These are phyloP conservation scores for Nipponacmea schrenckii DNA, from an alignment of 2,888 invertebrate species.

Conservation along the genomic window DNA sequence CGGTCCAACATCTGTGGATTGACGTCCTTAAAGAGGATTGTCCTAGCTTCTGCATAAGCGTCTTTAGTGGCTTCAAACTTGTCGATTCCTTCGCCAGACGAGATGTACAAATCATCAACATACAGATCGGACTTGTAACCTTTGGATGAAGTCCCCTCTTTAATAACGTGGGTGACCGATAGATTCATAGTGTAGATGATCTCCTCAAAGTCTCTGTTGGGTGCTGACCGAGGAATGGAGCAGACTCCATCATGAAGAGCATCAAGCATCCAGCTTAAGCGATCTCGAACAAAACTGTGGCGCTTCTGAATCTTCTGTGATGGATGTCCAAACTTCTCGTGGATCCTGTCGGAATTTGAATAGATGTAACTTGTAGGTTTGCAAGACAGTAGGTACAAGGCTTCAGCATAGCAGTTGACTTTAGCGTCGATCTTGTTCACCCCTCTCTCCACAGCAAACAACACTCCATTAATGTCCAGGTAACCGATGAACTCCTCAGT, in stretches of 20 bases:
- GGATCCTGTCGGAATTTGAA: neutral
- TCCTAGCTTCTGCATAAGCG: neutral
- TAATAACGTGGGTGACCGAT: neutral
- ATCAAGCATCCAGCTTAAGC: neutral
- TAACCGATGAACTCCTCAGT: neutral
- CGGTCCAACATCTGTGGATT: neutral
- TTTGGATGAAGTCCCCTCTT: neutral
- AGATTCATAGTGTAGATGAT: neutral
- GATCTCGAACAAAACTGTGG: neutral
- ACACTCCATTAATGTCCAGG: neutral
- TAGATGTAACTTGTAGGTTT: neutral
- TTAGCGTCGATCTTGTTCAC: neutral
- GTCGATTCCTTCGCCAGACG: neutral
- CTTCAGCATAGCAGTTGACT: neutral
- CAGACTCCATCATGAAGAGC: neutral
- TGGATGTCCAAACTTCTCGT: neutral
- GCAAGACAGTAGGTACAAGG: neutral
- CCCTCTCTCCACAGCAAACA: neutral
- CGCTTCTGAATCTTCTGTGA: neutral
- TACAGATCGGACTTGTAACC: neutral
- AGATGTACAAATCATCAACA: neutral
- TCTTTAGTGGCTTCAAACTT: neutral
- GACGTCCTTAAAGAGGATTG: neutral
- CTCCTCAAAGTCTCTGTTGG: neutral
- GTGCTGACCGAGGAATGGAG: neutral